Evolutionary conservation across 1,140 invertebrate species (phyloP), one percentile per base, ranked within the genome.

Genomic region (Euura lappo): DNA sequence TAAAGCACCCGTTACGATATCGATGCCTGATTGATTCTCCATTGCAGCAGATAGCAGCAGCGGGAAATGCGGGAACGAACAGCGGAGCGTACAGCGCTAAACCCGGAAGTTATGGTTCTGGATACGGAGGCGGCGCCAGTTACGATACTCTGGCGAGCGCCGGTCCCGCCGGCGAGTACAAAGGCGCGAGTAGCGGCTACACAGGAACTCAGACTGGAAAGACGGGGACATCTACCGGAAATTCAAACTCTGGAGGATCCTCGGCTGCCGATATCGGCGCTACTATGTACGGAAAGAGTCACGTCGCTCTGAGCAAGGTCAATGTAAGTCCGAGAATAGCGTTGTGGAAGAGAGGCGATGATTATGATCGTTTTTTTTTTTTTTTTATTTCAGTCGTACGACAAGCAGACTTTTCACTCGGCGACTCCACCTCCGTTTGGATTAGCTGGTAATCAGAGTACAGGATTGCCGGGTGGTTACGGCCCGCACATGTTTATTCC

Each of bases 371-470:
- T 72, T 72, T 75, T 78, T 78, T 79, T 75, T 75, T 28, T 28
- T 28, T 1, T 28, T 28, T 28, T 1, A 28, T 28, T 90, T 28
- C 84, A 96, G 94, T 94, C 93, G 3, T 95, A 95, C 84, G 94
- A 96, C 74, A 96, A 96, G 87, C 93, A 94, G 84, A 93, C 92
- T 80, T 95, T 95, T 87, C 94, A 95, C 84, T 94, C 93, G 68
- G 93, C 92, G 70, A 95, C 94, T 51, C 94, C 94, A 44, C 94
- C 94, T 45, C 94, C 94, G 46, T 95, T 95, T 84, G 92, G 92
- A 72, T 84, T 95, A 77, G 89, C 92, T 45, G 92, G 92, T 64
- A 93, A 90, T 75, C 93, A 94, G 80, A 93, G 90, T 77, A 92
- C 93, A 70, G 92, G 92, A 45, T 89, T 94, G 77, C 93, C 93